A percentile compares a stretch with the other conserved stretches of the same genome.
phyloP scores from a whole-genome alignment of 2,888 invertebrate genomes.

The Globia sparganii region DNA sequence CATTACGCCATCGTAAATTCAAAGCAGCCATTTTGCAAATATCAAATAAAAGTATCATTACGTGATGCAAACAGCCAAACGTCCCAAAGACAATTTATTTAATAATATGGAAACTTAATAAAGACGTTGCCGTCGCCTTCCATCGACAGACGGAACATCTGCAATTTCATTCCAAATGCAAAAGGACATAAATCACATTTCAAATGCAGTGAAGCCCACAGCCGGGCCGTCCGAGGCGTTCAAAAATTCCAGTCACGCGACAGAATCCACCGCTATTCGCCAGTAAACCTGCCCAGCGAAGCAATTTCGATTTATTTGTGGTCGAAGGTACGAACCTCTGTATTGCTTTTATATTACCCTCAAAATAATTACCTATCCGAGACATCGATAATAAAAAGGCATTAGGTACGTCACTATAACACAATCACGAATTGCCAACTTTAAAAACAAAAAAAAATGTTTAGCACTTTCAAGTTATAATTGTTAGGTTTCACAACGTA shows the following conservation, averaged over 20 bases:
- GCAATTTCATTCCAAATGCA: slow-evolving; percentile 80
- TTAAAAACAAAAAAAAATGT: slow-evolving; percentile 22
- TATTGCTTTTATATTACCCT: slow-evolving; percentile 72
- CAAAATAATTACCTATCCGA: slow-evolving; percentile 67
- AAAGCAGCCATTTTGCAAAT: neutral
- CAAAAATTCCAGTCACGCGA: slow-evolving; percentile 83
- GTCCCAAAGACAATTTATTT: slow-evolving; percentile 55
- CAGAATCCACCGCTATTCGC: slow-evolving; percentile 79
- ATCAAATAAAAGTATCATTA: slow-evolving; percentile 29
- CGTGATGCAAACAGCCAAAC: slow-evolving; percentile 27
- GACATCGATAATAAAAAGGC: slow-evolving; percentile 62
- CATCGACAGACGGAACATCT: slow-evolving; percentile 72
- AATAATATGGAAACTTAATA: slow-evolving; percentile 61
- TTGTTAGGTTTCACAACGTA: slow-evolving; percentile 40
- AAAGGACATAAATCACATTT: slow-evolving; percentile 82
- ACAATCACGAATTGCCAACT: slow-evolving; percentile 25
- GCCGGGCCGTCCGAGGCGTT: slow-evolving; percentile 72
- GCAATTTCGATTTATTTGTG: slow-evolving; percentile 81
- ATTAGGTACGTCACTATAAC: slow-evolving; percentile 53
- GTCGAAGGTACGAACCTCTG: slow-evolving; percentile 70
- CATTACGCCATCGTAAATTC: neutral
- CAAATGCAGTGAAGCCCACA: slow-evolving; percentile 78
- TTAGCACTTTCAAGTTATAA: slow-evolving; percentile 25
- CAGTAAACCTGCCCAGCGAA: slow-evolving; percentile 75
- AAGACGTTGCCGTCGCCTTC: slow-evolving; percentile 55